A percentile compares a stretch with the other conserved stretches of the same genome.
Evolutionary conservation across 92 coral and sea anemone species (phyloP).

Genomic region (Porites divaricata): DNA sequence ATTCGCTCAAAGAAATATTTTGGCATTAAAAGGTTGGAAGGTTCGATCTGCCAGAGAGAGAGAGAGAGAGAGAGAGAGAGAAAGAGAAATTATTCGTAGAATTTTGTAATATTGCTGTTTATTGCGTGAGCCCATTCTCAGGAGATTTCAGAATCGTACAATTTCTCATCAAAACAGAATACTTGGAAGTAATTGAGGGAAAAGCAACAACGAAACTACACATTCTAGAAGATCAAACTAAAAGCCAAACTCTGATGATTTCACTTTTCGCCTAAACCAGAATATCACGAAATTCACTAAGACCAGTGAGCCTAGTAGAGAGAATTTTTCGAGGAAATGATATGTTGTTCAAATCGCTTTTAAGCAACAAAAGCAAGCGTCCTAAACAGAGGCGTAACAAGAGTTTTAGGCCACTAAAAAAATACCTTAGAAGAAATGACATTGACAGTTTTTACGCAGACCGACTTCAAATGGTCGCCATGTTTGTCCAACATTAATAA

Average conservation of each 20-base stretch:
- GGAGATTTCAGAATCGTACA: neutral
- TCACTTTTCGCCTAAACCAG: neutral
- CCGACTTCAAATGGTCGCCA: constrained; percentile 42
- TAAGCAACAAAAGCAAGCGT: neutral
- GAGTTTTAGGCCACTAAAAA: neutral
- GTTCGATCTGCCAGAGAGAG: neutral
- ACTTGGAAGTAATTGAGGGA: neutral
- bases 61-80: neutral
- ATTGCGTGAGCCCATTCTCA: neutral
- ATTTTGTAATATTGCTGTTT: neutral
- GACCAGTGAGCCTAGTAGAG: neutral
- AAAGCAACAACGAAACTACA: neutral
- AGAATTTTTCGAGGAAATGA: constrained; percentile 29
- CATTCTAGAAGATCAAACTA: neutral
- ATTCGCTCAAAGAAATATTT: neutral
- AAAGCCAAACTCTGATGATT: neutral
- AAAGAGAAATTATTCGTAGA: neutral
- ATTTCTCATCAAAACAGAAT: neutral
- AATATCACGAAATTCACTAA: constrained; percentile 19
- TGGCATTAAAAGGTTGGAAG: neutral
- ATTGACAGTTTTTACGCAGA: neutral
- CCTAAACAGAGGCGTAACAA: neutral
- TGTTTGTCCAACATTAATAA: constrained; percentile 51
- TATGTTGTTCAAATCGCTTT: neutral
- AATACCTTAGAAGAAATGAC: neutral